These are phyloP conservation scores for Miniopterus natalensis DNA, from an alignment of 2,113 vertebrate species.

Conservation along the genomic window DNA sequence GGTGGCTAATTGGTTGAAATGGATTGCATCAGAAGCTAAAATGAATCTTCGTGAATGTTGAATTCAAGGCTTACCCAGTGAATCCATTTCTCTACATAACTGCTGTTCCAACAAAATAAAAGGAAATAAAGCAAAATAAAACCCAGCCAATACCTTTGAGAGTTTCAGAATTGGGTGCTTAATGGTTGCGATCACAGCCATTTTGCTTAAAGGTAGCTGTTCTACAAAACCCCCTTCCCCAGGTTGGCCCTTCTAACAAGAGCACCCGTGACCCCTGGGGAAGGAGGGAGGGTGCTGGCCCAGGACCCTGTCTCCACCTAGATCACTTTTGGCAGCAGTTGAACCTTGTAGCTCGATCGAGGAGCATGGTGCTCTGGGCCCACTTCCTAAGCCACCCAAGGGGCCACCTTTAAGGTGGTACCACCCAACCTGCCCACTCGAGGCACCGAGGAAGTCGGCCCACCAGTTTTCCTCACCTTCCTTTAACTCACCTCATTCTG, in stretches of 20 bases:
- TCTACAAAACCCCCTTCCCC: background rate
- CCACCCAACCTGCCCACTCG: background rate
- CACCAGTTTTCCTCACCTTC: background rate
- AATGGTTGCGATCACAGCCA: background rate
- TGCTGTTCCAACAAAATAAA: conserved; percentile 18
- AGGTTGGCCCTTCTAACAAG: background rate
- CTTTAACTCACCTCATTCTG: background rate
- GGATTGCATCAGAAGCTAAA: background rate
- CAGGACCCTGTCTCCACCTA: background rate
- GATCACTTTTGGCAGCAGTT: background rate
- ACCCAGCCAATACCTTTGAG: background rate
- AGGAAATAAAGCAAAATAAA: background rate
- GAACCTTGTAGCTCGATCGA: background rate
- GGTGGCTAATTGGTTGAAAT: background rate
- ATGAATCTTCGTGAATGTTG: background rate
- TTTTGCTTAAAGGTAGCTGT: background rate
- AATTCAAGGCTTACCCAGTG: background rate
- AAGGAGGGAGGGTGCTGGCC: background rate
- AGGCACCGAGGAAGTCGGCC: background rate
- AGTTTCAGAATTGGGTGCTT: background rate
- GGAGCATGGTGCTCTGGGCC: background rate
- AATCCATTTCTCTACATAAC: background rate
- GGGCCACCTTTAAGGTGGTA: background rate
- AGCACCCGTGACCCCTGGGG: background rate
- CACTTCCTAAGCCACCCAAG: background rate